phyloP scores from a whole-genome alignment of 2,113 vertebrate species.

The Acrocephalus kingi region DNA sequence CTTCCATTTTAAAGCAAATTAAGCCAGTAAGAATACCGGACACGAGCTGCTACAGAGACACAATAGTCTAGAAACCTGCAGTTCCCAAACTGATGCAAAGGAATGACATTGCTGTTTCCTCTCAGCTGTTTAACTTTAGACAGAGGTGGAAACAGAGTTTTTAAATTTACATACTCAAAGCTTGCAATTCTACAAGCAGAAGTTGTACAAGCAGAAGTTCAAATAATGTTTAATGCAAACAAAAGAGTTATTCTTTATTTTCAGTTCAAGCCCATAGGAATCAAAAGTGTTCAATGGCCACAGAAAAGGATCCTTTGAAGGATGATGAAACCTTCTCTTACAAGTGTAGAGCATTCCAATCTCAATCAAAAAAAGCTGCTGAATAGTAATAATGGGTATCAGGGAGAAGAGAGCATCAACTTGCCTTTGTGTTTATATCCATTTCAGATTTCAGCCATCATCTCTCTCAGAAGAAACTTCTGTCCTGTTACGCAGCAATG shows the following conservation, averaged over 20 bases:
- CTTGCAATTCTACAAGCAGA: background rate
- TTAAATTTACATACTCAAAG: background rate
- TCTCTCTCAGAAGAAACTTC: background rate
- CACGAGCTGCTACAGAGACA: background rate
- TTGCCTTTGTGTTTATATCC: background rate
- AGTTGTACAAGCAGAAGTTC: background rate
- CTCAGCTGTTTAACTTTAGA: background rate
- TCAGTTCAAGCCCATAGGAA: background rate
- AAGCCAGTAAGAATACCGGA: background rate
- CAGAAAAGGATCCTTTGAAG: background rate
- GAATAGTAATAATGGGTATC: background rate
- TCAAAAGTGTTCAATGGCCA: background rate
- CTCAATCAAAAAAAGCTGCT: background rate
- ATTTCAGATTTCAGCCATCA: background rate
- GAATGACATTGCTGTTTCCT: background rate
- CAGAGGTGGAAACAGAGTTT: background rate
- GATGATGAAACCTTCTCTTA: background rate
- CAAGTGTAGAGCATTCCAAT: background rate
- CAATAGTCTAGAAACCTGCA: background rate
- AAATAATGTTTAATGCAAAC: background rate
- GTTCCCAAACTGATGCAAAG: background rate
- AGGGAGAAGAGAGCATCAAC: background rate
- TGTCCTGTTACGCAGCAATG: fast-evolving
- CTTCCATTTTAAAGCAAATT: background rate
- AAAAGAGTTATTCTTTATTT: background rate